Base-by-base conservation (phyloP, 1,140 invertebrate species). In the Drosophila murphyi region DNA sequence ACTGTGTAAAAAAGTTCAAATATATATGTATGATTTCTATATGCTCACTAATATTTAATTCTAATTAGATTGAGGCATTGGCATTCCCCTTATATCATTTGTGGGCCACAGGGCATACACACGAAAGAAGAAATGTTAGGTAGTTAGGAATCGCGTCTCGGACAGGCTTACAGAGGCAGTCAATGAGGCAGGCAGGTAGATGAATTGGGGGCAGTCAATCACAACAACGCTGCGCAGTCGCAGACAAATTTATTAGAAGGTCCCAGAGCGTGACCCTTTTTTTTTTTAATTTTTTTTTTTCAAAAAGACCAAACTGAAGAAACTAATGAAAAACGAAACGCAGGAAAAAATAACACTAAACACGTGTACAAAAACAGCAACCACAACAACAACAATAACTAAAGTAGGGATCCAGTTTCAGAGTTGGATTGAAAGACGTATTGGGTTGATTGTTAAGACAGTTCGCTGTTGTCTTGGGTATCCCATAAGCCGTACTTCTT, bases 401-500 rank as follows among this genome's bases (percentile, higher is more conserved):
- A 54, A 39, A 61, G 41, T 59, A 8, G 57, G 61, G 50, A 35
- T 59, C 20, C 32, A 12, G 63, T 52, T 54, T 64, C 37, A 10
- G 28, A 10, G 5, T 72, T 31, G 41, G 20, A 29, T 29, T 62
- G 20, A 20, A 20, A 20, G 20, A 20, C 20, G 20, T 20, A 20
- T 20, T 20, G 20, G 20, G 20, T 5, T 34, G 28, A 56, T 51
- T 45, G 29, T 31, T 51, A 10, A 31, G 37, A 32, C 35, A 12
- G n/a, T 2, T 34, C 29, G 3, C 57, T 8, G 10, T 10, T 29
- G 39, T 12, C 2, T 37, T n/a, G 10, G 10, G 54, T 37, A 31
- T 97, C 97, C 98, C 98, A 99, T n/a, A 99, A 93, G 2, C 98
- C 98, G 91, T 99, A 99, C 7, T 96, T 98, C 93, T 98, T 98